These are phyloP conservation scores for Ceryle rudis DNA, from an alignment of 2,797 vertebrate genomes.

Conservation along the genomic window DNA sequence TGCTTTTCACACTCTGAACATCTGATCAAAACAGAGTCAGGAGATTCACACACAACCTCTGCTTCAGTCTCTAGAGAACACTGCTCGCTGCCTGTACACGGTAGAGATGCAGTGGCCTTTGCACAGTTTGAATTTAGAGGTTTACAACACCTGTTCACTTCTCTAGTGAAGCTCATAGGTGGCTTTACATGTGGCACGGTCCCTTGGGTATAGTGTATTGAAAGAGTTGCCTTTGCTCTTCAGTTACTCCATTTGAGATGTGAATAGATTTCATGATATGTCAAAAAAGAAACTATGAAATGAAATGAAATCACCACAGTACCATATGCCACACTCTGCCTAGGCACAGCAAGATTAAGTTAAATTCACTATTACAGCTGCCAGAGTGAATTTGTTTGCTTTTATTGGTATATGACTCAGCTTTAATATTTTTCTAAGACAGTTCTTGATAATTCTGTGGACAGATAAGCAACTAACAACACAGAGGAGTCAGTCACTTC, in stretches of 20 bases:
- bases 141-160: neutral
- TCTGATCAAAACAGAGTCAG: neutral
- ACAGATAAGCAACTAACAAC: neutral
- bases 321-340: neutral
- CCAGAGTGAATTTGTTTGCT: conserved; percentile 38
- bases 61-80: neutral
- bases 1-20: neutral
- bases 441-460: neutral
- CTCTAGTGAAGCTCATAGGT: neutral
- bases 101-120: neutral
- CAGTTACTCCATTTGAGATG: neutral
- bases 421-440: conserved; percentile 47
- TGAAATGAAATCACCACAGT: conserved; percentile 34
- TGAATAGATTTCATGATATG: neutral
- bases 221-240: conserved; percentile 9
- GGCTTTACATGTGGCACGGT: neutral
- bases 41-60: neutral
- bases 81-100: neutral
- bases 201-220: neutral
- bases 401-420: conserved; percentile 55
- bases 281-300: conserved; percentile 40
- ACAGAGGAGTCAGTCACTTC: neutral
- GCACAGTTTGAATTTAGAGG: neutral
- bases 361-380: conserved; percentile 38
- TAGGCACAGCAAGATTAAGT: conserved; percentile 11